phyloP scores from a whole-genome alignment of 2,888 invertebrate genomes.

The Hydropsyche betteni region DNA sequence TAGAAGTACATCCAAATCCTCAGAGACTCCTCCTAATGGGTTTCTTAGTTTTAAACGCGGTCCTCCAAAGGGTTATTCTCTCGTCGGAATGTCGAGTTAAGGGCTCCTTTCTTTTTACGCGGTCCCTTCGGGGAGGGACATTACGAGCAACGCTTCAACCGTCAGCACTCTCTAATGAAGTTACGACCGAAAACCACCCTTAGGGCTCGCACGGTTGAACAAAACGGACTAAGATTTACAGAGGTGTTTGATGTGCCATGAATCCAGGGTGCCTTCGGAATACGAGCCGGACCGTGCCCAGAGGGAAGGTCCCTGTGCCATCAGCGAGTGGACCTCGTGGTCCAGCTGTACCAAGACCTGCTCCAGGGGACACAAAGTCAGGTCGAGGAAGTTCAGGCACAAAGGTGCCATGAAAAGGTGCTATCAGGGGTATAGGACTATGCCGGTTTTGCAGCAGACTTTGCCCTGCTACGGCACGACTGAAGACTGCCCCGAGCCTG shows the following conservation, averaged over 20 bases:
- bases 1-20: slow-evolving; percentile 32
- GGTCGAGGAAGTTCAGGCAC: slow-evolving; percentile 73
- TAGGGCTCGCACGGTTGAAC: too few relatives aligned
- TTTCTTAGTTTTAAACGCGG: slow-evolving; percentile 40
- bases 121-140: neutral
- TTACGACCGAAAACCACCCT: neutral
- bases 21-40: slow-evolving; percentile 35
- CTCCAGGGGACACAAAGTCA: slow-evolving; percentile 74
- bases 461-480: slow-evolving; percentile 56
- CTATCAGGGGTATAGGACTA: slow-evolving; percentile 61
- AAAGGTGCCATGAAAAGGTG: slow-evolving; percentile 73
- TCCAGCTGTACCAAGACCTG: slow-evolving; percentile 80
- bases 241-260: neutral
- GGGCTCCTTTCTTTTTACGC: slow-evolving; percentile 44
- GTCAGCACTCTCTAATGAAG: slow-evolving; percentile 7
- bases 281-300: slow-evolving; percentile 64
- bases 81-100: slow-evolving; percentile 38
- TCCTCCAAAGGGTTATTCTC: slow-evolving; percentile 37
- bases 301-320: slow-evolving; percentile 67
- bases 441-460: slow-evolving; percentile 61
- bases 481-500: slow-evolving; percentile 37
- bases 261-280: slow-evolving; percentile 60
- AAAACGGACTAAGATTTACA: neutral
- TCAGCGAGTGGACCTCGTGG: slow-evolving; percentile 82
- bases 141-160: neutral